A percentile compares a stretch with the other conserved stretches of the same genome.
Evolutionary conservation across 2,888 invertebrate species (phyloP).

Genomic region (Apodemia duryi): DNA sequence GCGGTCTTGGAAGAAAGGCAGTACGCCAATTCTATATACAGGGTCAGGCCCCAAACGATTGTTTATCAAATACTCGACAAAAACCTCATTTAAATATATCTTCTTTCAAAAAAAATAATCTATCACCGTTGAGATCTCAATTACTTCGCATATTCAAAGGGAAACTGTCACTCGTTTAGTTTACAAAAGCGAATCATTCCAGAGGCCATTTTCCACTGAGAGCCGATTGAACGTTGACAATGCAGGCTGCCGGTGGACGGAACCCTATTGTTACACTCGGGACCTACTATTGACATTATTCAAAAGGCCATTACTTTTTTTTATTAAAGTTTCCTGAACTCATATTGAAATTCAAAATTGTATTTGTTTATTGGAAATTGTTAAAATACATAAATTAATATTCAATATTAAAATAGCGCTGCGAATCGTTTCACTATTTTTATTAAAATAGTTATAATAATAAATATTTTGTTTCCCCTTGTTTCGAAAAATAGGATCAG

Average conservation of each 20-base stretch:
- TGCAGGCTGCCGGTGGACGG: constrained; percentile 63
- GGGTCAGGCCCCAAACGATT: too few species aligned
- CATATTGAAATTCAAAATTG: constrained; percentile 5
- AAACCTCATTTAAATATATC: neutral
- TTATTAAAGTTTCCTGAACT: constrained; percentile 24
- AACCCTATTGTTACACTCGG: constrained; percentile 68
- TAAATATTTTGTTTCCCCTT: too few species aligned
- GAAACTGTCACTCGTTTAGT: constrained; percentile 56
- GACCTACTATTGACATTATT: constrained; percentile 74
- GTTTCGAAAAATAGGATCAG: too few species aligned
- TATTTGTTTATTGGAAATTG: neutral
- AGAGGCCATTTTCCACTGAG: constrained; percentile 64
- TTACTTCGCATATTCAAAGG: constrained; percentile 42
- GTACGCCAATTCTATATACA: too few species aligned
- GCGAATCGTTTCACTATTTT: neutral
- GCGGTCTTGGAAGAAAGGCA: too few species aligned
- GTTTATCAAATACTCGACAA: neutral
- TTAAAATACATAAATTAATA: neutral
- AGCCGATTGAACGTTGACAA: constrained; percentile 64
- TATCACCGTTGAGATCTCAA: constrained; percentile 22
- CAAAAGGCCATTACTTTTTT: constrained; percentile 63
- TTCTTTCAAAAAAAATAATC: constrained; percentile 17
- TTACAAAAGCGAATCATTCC: constrained; percentile 60
- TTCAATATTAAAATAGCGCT: neutral
- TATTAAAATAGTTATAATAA: neutral